phyloP scores from a whole-genome alignment of 2,113 vertebrate genomes.

The Peromyscus leucopus region DNA sequence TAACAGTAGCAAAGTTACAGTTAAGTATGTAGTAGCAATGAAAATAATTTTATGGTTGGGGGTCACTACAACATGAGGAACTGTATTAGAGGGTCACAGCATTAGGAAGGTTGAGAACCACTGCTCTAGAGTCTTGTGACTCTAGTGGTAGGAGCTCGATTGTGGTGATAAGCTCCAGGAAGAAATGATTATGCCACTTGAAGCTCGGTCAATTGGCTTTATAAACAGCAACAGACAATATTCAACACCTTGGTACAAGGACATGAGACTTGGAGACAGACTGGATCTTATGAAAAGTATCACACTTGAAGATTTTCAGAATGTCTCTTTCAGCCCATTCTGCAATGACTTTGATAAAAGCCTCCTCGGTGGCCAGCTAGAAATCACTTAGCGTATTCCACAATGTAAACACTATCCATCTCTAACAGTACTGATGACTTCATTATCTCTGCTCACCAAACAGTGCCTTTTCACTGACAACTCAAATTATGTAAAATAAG shows the following conservation, averaged over 20 bases:
- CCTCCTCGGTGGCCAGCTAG: background rate
- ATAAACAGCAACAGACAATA: background rate
- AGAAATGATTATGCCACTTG: background rate
- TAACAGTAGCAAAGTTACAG: background rate
- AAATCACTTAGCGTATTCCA: background rate
- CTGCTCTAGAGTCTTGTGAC: background rate
- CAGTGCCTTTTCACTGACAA: background rate
- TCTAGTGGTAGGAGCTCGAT: background rate
- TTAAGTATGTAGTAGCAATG: background rate
- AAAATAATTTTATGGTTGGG: background rate
- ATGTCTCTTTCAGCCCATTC: background rate
- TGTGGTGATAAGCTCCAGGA: background rate
- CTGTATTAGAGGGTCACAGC: background rate
- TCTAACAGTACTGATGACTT: background rate
- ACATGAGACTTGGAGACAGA: background rate
- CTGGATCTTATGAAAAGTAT: background rate
- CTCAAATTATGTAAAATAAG: conserved; percentile 42
- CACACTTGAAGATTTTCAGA: background rate
- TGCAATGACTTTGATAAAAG: background rate
- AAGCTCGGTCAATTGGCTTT: background rate
- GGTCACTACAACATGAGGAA: background rate
- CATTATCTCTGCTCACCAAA: background rate
- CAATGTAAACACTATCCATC: background rate
- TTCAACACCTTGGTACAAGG: background rate
- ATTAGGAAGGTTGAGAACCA: background rate